Conservation (phyloP, 2,113 vertebrate species). For the Sapayoa aenigma region DNA sequence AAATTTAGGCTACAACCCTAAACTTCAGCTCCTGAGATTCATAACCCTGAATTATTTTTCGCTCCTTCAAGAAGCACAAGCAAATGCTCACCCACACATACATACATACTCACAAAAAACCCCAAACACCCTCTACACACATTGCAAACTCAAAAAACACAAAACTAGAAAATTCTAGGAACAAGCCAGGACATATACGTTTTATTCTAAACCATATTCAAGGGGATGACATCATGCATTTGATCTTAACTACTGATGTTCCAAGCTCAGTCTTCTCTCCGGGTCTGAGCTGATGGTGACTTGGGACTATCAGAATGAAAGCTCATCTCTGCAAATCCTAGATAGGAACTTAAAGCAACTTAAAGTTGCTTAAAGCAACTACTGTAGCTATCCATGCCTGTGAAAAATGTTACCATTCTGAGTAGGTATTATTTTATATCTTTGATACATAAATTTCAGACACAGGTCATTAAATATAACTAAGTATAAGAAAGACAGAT, state of each 20-base stretch:
- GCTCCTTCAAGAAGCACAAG: neutral
- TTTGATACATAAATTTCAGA: neutral
- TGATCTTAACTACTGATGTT: neutral
- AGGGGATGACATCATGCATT: neutral
- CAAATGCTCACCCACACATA: neutral
- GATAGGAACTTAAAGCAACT: too few species aligned
- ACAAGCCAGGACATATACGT: neutral
- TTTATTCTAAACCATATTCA: neutral
- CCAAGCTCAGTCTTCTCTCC: neutral
- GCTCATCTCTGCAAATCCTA: too few species aligned
- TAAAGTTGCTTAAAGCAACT: neutral
- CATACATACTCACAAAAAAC: neutral
- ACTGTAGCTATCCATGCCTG: neutral
- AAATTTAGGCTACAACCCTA: neutral
- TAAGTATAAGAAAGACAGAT: neutral
- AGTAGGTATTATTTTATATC: neutral
- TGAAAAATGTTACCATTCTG: neutral
- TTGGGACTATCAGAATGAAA: neutral
- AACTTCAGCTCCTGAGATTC: neutral
- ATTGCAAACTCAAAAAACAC: neutral
- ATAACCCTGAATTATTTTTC: neutral
- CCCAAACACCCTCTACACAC: accelerated
- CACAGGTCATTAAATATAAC: neutral
- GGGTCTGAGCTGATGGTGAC: neutral
- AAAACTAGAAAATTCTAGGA: neutral